Percentiles rank a stretch among this genome's conserved stretches.
phyloP scores from a whole-genome alignment of 2,888 invertebrate species.

The Melinaea menophilus region DNA sequence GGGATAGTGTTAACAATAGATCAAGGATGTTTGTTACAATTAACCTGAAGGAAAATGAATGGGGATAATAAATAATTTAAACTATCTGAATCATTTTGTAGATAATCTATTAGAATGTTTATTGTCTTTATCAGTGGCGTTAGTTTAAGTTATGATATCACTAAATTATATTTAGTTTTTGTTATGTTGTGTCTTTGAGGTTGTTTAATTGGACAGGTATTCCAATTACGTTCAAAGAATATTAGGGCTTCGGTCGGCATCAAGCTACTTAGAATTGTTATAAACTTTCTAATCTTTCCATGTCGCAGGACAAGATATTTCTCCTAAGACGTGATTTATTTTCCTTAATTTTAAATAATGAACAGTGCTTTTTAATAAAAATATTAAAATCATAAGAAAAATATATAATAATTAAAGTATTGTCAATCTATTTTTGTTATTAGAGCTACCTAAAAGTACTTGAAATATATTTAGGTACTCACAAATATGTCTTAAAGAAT shows the following conservation, averaged over 20 bases:
- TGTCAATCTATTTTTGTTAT: too few relatives aligned
- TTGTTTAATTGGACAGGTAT: conserved; percentile 20
- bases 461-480: too few relatives aligned
- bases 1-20: conserved; percentile 55
- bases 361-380: background rate
- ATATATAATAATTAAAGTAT: too few relatives aligned
- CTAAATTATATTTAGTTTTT: background rate
- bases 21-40: conserved; percentile 47
- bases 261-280: conserved; percentile 56
- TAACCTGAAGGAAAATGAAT: conserved; percentile 12
- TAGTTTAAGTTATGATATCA: background rate
- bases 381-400: background rate
- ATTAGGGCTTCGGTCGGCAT: conserved; percentile 49
- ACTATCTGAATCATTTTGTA: conserved; percentile 7
- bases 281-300: conserved; percentile 56
- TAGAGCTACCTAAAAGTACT: too few relatives aligned
- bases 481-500: too few relatives aligned
- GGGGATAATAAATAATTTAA: conserved; percentile 5
- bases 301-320: conserved; percentile 55
- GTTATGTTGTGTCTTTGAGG: conserved; percentile 9
- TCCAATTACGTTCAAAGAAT: conserved; percentile 33
- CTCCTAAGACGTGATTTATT: conserved; percentile 43
- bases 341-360: conserved; percentile 34
- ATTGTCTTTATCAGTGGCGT: background rate
- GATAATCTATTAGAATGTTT: background rate